These are phyloP conservation scores for Hemithea aestivaria DNA, from an alignment of 2,888 invertebrate genomes.

Conservation along the genomic window DNA sequence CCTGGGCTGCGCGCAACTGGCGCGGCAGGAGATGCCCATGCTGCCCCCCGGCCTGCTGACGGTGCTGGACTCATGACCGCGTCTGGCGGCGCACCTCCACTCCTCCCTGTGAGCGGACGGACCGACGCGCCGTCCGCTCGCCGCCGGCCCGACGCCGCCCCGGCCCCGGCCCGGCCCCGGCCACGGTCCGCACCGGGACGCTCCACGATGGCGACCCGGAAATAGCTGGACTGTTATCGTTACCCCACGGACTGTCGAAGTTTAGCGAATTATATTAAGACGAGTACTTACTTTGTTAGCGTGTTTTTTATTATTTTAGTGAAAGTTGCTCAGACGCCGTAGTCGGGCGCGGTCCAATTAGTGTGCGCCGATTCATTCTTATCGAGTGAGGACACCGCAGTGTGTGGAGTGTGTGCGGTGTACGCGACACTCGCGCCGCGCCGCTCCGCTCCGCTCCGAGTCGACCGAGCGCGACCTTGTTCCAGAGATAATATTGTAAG, in stretches of 20 bases:
- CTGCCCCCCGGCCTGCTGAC: conserved; percentile 67
- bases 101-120: conserved; percentile 59
- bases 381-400: conserved; percentile 58
- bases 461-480: conserved; percentile 39
- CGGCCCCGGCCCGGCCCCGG: conserved; percentile 21
- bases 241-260: conserved; percentile 57
- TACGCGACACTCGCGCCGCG: conserved; percentile 24
- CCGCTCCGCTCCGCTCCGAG: conserved; percentile 19
- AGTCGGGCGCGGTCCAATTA: conserved; percentile 72
- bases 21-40: conserved; percentile 67
- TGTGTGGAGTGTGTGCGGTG: conserved; percentile 26
- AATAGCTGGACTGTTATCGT: conserved; percentile 46
- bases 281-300: conserved; percentile 73
- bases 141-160: conserved; percentile 12
- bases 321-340: conserved; percentile 77
- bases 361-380: conserved; percentile 68
- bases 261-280: conserved; percentile 71
- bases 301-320: conserved; percentile 73
- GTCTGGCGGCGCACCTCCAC: conserved; percentile 59
- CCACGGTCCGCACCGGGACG: conserved; percentile 16
- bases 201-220: conserved; percentile 29
- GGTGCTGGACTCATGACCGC: conserved; percentile 75
- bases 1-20: conserved; percentile 70
- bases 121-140: conserved; percentile 46
- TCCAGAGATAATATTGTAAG: conserved; percentile 45